Percentiles rank a stretch among this genome's conserved stretches.
These are phyloP conservation scores for Ramphastos sulfuratus DNA, from an alignment of 2,113 vertebrate species.

Conservation along the genomic window DNA sequence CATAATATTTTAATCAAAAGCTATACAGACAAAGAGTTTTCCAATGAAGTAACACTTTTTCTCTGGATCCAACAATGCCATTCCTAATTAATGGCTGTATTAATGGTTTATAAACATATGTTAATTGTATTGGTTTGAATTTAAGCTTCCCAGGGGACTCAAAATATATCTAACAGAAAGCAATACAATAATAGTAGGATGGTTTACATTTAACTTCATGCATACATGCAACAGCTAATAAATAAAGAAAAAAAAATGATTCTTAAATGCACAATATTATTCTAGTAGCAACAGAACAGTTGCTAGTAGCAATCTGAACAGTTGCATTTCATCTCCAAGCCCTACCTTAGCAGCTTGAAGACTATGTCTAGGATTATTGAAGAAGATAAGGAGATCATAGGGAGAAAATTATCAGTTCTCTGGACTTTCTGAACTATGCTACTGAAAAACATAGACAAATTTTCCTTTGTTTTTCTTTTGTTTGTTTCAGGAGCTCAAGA, in stretches of 20 bases:
- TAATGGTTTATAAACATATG: not conserved
- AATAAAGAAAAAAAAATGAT: not conserved
- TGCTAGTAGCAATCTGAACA: not conserved
- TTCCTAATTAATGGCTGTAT: not conserved
- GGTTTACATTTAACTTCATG: not conserved
- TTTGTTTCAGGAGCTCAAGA: not conserved
- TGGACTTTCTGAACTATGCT: not conserved
- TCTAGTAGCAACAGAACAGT: not conserved
- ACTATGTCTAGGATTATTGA: accelerated
- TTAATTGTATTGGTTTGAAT: not conserved
- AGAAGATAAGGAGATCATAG: not conserved
- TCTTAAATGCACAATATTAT: not conserved
- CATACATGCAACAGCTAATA: not conserved
- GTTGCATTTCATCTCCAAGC: not conserved
- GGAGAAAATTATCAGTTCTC: not conserved
- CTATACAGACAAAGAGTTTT: not conserved
- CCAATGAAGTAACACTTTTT: not conserved
- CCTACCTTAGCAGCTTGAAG: not conserved
- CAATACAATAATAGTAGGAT: too few relatives aligned
- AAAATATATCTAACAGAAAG: too few relatives aligned
- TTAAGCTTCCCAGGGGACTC: too few relatives aligned
- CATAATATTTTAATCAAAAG: not conserved
- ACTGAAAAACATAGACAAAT: not conserved
- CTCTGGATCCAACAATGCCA: not conserved
- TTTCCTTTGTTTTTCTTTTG: not conserved